Evolutionary conservation across 2,113 vertebrate genomes (phyloP).

Genomic region (Excalfactoria chinensis): DNA sequence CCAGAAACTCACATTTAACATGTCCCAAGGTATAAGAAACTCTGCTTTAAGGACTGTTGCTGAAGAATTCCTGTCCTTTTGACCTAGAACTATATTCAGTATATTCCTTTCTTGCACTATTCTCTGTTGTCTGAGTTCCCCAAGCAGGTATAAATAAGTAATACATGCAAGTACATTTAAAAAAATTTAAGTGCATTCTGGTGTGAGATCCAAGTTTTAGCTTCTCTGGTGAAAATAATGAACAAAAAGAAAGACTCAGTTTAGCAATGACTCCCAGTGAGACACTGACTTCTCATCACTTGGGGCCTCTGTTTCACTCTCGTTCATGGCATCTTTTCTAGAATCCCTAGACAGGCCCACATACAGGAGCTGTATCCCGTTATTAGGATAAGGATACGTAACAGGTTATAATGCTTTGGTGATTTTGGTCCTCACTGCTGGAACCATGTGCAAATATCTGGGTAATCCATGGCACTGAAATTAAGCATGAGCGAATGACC

Average conservation of each 20-base stretch:
- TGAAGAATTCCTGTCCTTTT: neutral
- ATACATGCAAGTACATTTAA: neutral
- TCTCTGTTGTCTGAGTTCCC: neutral
- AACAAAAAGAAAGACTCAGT: neutral
- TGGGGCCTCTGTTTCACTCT: neutral
- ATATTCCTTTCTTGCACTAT: neutral
- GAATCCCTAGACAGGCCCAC: neutral
- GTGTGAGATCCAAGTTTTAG: neutral
- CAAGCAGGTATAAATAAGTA: neutral
- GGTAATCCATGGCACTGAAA: fast-evolving
- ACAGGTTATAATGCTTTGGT: neutral
- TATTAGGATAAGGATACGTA: neutral
- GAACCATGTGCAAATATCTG: neutral
- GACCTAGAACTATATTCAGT: too few relatives aligned
- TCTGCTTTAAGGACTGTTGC: neutral
- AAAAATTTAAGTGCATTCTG: neutral
- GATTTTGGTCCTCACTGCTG: neutral
- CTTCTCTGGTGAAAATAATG: neutral
- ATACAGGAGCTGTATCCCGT: neutral
- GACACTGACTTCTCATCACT: neutral
- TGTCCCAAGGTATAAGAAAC: fast-evolving
- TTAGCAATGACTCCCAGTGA: neutral
- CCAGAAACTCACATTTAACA: neutral
- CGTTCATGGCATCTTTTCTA: neutral
- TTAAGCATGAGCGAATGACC: neutral